Conservation (phyloP, 1,140 invertebrate species). For the Brachionus koreanus region DNA sequence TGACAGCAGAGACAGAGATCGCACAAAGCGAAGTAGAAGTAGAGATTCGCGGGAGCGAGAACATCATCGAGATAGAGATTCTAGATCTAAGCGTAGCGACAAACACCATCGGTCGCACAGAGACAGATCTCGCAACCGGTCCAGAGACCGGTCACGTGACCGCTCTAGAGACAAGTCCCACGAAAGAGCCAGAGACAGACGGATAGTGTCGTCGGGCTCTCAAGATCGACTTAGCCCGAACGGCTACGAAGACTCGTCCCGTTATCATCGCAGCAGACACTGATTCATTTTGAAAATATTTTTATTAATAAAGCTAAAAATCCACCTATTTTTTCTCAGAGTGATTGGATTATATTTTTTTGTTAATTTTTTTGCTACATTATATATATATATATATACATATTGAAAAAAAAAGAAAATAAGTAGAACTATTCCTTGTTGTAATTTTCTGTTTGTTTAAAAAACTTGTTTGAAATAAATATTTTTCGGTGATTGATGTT, state of each 20-base stretch:
- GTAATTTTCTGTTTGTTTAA: background rate
- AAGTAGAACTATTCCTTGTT: conserved; percentile 1
- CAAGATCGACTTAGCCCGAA: background rate
- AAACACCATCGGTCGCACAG: conserved; percentile 34
- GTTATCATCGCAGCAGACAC: conserved; percentile 18
- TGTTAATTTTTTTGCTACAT: background rate
- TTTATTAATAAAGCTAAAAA: background rate
- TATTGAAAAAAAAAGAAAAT: no score
- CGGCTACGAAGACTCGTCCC: background rate
- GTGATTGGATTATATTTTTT: background rate
- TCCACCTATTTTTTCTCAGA: background rate
- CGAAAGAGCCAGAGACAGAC: background rate
- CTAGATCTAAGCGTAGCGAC: background rate
- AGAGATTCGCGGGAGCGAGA: conserved; percentile 34
- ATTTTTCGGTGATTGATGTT: background rate
- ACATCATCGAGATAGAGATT: conserved; percentile 28
- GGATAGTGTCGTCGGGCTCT: background rate
- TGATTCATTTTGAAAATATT: background rate
- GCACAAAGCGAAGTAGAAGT: conserved; percentile 8
- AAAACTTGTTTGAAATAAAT: background rate
- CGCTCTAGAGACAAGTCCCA: conserved; percentile 6
- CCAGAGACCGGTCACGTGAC: background rate
- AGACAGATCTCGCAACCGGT: conserved; percentile 23
- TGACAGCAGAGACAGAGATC: background rate
- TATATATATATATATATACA: background rate